A percentile compares a stretch with the other conserved stretches of the same genome.
Evolutionary conservation across 2,888 invertebrate species (phyloP).

Genomic region (Neoascia interrupta): DNA sequence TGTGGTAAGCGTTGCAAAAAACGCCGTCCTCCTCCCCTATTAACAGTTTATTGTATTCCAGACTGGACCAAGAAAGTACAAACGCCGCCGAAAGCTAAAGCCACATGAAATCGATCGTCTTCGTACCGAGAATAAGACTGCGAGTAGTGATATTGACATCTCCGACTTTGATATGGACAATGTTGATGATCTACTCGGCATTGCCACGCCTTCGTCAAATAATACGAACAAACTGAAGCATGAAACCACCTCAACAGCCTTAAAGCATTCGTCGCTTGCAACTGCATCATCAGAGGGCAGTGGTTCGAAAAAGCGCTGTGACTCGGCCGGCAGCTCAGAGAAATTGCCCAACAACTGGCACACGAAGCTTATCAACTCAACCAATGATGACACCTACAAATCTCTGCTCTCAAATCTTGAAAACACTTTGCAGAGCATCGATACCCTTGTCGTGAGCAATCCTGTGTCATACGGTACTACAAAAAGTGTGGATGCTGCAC

Average conservation of each 20-base stretch:
- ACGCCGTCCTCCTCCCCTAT: too few species aligned
- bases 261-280: constrained; percentile 68
- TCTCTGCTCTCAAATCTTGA: constrained; percentile 80
- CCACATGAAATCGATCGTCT: constrained; percentile 82
- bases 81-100: constrained; percentile 88
- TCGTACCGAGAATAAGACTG: constrained; percentile 74
- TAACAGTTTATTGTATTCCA: constrained; percentile 73
- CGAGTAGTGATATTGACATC: constrained; percentile 76
- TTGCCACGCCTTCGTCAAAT: constrained; percentile 50
- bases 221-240: constrained; percentile 47
- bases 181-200: constrained; percentile 78
- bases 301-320: constrained; percentile 70
- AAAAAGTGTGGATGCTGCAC: constrained; percentile 48
- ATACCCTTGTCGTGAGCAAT: constrained; percentile 76
- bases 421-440: constrained; percentile 80
- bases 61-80: constrained; percentile 89
- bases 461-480: constrained; percentile 69
- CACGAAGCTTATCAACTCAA: constrained; percentile 75
- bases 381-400: constrained; percentile 78
- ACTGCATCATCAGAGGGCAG: constrained; percentile 38
- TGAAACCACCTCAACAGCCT: constrained; percentile 54
- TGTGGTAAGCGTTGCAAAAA: constrained; percentile 81
- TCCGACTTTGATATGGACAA: constrained; percentile 78
- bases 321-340: constrained; percentile 69
- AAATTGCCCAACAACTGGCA: constrained; percentile 74